Evolutionary conservation across 1,140 invertebrate species (phyloP).

Genomic region (Ectropis grisescens): DNA sequence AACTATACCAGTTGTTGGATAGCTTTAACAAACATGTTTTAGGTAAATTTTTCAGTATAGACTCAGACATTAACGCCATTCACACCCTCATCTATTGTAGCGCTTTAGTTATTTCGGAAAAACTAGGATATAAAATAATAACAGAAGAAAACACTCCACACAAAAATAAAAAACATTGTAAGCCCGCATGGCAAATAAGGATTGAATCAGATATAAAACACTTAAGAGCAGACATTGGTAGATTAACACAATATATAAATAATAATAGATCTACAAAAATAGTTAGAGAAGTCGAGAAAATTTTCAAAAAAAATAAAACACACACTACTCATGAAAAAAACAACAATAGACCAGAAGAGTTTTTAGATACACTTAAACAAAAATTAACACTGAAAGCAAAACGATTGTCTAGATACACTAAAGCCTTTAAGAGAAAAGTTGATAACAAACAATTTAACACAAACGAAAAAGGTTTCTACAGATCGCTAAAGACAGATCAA

Average conservation of each 20-base stretch:
- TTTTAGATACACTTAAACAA: constrained; percentile 12
- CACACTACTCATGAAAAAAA: constrained; percentile 6
- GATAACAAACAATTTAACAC: constrained; percentile 4
- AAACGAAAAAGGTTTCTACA: constrained; percentile 8
- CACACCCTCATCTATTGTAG: constrained; percentile 12
- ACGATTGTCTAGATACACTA: constrained; percentile 9
- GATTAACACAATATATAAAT: constrained; percentile 1
- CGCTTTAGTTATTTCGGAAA: constrained; percentile 3
- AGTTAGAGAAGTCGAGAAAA: constrained; percentile 1
- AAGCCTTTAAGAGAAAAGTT: constrained; percentile 5
- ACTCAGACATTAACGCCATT: neutral
- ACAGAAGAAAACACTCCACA: neutral
- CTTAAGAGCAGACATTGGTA: neutral
- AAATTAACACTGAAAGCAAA: constrained; percentile 10
- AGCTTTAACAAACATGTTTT: constrained; percentile 1
- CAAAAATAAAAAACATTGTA: constrained; percentile 2
- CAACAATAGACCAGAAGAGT: constrained; percentile 8
- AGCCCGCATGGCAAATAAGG: constrained; percentile 7
- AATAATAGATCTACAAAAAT: constrained; percentile 7
- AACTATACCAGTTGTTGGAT: constrained; percentile 1
- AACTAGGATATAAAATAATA: neutral
- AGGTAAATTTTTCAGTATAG: neutral
- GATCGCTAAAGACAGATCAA: neutral
- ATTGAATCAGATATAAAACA: constrained; percentile 9
- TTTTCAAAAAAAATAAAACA: neutral